Evolutionary conservation across 1,140 invertebrate genomes (phyloP).

Genomic region (Daktulosphaira vitifoliae): DNA sequence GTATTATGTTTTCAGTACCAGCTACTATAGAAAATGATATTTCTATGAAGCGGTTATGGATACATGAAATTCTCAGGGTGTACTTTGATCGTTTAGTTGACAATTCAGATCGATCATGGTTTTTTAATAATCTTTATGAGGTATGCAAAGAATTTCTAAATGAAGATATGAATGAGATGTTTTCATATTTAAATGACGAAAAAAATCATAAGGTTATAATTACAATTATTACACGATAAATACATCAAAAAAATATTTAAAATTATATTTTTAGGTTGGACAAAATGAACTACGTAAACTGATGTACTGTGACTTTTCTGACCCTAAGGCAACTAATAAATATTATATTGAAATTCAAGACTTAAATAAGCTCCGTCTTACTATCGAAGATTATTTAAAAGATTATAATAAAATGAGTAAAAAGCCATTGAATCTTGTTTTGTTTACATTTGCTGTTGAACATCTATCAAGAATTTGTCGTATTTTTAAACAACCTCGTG

Average conservation of each 20-base stretch:
- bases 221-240: not conserved
- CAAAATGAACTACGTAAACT: slow-evolving; percentile 75
- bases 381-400: slow-evolving; percentile 79
- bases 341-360: slow-evolving; percentile 82
- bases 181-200: slow-evolving; percentile 40
- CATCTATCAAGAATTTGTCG: slow-evolving; percentile 85
- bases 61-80: slow-evolving; percentile 87
- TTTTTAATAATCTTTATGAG: slow-evolving; percentile 52
- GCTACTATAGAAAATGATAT: slow-evolving; percentile 80
- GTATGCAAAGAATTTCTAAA: slow-evolving; percentile 45
- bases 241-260: too few relatives aligned
- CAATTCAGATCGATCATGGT: slow-evolving; percentile 67
- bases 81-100: slow-evolving; percentile 89
- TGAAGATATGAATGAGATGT: slow-evolving; percentile 48
- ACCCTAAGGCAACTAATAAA: slow-evolving; percentile 81
- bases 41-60: slow-evolving; percentile 85
- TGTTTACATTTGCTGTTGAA: slow-evolving; percentile 93
- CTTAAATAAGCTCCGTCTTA: slow-evolving; percentile 66
- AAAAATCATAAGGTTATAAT: slow-evolving; percentile 11
- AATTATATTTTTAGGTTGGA: slow-evolving; percentile 23
- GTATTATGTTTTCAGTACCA: slow-evolving; percentile 82
- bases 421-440: slow-evolving; percentile 92
- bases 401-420: slow-evolving; percentile 95
- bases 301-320: slow-evolving; percentile 90
- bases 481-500: slow-evolving; percentile 82